Evolutionary conservation across 2,113 vertebrate species (phyloP).

Genomic region (Orientallactaga bullata): DNA sequence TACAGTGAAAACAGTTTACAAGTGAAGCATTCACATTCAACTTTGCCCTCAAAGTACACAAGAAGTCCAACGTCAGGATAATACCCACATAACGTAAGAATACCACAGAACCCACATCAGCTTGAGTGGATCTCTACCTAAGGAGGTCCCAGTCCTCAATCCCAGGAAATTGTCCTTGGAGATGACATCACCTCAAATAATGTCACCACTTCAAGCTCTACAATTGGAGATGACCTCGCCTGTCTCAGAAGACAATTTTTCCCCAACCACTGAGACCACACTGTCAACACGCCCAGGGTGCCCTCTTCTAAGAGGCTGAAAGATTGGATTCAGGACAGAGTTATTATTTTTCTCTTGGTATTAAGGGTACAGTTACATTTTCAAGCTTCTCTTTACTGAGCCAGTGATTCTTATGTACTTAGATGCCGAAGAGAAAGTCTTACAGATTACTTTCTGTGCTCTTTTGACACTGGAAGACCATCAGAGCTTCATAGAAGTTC

Average conservation of each 20-base stretch:
- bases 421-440: not conserved
- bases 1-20: not conserved
- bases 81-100: not conserved
- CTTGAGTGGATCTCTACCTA: not conserved
- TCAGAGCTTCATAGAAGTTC: not conserved
- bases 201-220: not conserved
- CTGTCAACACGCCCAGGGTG: fast-evolving
- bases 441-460: not conserved
- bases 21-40: not conserved
- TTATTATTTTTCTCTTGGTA: not conserved
- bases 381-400: not conserved
- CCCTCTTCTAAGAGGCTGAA: not conserved
- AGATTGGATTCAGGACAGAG: not conserved
- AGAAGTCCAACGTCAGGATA: not conserved
- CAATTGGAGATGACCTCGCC: no score
- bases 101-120: not conserved
- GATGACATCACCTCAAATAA: not conserved
- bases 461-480: not conserved
- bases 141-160: not conserved
- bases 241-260: not conserved
- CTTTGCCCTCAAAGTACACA: not conserved
- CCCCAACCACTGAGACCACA: not conserved
- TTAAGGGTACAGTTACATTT: not conserved
- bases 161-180: not conserved
- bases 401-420: not conserved